Percentiles rank a stretch among this genome's conserved stretches.
Evolutionary conservation across 64 coral and sea anemone species (phyloP).

Genomic region (Pocillopora verrucosa): DNA sequence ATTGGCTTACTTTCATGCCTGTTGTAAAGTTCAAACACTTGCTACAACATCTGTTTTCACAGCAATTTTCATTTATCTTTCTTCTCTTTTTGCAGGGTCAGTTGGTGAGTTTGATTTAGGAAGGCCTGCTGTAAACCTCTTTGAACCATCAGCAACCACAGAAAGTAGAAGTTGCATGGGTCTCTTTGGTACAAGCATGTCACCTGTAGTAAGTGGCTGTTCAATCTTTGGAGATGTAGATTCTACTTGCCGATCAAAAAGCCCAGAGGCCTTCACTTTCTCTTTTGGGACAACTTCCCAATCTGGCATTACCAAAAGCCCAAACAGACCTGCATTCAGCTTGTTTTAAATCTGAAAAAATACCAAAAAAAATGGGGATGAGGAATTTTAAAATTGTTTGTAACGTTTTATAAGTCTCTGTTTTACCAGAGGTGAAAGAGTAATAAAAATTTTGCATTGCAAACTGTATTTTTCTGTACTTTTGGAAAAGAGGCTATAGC

Average conservation of each 20-base stretch:
- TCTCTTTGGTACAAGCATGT: slow-evolving; percentile 32
- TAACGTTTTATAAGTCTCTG: too few species aligned
- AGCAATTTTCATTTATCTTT: not conserved
- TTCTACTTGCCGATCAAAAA: not conserved
- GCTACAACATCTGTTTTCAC: not conserved
- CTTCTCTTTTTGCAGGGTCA: not conserved
- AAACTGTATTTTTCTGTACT: too few species aligned
- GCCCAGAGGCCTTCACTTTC: not conserved
- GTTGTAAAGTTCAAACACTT: too few species aligned
- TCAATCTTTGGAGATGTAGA: slow-evolving; percentile 29
- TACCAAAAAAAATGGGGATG: too few species aligned
- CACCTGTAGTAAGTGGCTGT: not conserved
- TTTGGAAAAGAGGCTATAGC: too few species aligned
- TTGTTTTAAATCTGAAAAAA: slow-evolving; percentile 4
- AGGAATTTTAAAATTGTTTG: too few species aligned
- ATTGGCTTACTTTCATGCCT: too few species aligned
- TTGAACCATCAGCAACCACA: slow-evolving; percentile 21
- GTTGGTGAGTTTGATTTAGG: slow-evolving; percentile 3
- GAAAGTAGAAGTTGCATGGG: not conserved
- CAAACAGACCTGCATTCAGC: slow-evolving; percentile 30
- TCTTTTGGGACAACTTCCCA: slow-evolving; percentile 20
- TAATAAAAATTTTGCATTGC: too few species aligned
- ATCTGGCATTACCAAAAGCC: not conserved
- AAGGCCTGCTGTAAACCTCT: slow-evolving; percentile 2
- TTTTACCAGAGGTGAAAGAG: too few species aligned